Percentiles rank a stretch among this genome's conserved stretches.
Conservation (phyloP, 2,113 vertebrate genomes). For the Nothoprocta pentlandii region DNA sequence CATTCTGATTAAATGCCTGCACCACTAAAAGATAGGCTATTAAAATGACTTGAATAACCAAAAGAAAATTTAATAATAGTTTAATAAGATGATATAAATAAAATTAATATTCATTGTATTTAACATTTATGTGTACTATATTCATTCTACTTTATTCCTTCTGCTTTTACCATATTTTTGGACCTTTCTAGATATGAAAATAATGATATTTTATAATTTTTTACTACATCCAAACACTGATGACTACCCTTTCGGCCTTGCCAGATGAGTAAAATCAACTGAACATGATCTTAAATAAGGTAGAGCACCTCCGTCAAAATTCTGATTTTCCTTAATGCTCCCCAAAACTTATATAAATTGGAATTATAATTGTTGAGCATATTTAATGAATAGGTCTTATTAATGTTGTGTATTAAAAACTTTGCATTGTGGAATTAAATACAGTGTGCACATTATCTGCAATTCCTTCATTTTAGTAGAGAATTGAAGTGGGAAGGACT, state of each 20-base stretch:
- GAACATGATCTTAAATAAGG: not conserved
- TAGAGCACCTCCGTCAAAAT: not conserved
- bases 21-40: not conserved
- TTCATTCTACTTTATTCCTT: not conserved
- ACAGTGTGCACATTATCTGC: not conserved
- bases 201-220: not conserved
- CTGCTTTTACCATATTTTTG: not conserved
- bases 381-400: not conserved
- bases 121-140: not conserved
- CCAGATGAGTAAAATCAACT: not conserved
- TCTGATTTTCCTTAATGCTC: not conserved
- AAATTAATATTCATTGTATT: not conserved
- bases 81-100: not conserved
- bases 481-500: not conserved
- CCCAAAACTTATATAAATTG: constrained; percentile 7
- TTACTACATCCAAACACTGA: not conserved
- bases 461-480: not conserved
- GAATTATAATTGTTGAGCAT: not conserved
- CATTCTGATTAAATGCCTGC: not conserved
- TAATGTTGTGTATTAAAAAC: not conserved
- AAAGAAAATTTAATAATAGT: not conserved
- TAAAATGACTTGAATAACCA: not conserved
- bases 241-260: not conserved
- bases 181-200: not conserved
- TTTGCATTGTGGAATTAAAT: not conserved